These are phyloP conservation scores for Lophotis ruficrista DNA, from an alignment of 2,113 vertebrate genomes.

Conservation along the genomic window DNA sequence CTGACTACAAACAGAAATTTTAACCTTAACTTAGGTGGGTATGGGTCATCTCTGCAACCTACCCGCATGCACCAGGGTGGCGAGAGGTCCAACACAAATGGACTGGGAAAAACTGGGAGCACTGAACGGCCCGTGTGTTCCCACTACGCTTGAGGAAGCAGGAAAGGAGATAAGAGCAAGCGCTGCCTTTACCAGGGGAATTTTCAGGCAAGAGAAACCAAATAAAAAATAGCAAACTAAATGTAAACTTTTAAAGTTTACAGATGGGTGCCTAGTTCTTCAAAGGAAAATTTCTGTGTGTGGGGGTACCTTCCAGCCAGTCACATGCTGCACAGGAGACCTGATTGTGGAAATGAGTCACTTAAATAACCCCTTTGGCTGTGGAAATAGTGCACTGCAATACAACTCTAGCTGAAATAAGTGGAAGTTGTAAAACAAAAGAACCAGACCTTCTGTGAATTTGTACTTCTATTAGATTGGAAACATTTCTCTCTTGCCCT, in stretches of 20 bases:
- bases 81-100: neutral
- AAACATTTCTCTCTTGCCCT: neutral
- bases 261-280: neutral
- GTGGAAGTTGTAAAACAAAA: neutral
- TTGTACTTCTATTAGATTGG: neutral
- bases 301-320: neutral
- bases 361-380: neutral
- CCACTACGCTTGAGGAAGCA: neutral
- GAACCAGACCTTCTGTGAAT: neutral
- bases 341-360: neutral
- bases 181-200: neutral
- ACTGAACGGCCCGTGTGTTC: neutral
- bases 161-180: neutral
- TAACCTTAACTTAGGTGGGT: neutral
- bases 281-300: neutral
- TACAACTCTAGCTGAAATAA: neutral
- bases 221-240: neutral
- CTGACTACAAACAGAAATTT: neutral
- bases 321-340: neutral
- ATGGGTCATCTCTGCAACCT: neutral
- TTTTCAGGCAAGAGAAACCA: neutral
- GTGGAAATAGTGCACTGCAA: neutral
- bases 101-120: neutral
- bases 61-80: neutral
- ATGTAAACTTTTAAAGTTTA: neutral